Conservation (phyloP, 1,140 invertebrate genomes). For the Oedothorax gibbosus region DNA sequence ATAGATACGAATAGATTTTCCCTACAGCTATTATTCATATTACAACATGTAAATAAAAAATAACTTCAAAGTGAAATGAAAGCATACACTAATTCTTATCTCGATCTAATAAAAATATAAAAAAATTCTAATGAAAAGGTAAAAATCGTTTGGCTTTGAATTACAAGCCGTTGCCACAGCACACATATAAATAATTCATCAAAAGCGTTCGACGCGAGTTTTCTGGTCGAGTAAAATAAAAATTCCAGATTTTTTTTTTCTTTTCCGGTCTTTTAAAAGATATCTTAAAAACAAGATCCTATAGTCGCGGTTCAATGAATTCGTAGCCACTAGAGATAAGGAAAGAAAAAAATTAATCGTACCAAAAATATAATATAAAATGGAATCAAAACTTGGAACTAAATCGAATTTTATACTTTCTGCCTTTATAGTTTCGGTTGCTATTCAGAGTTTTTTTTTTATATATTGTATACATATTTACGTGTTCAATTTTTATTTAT, state of each 20-base stretch:
- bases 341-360: slow-evolving; percentile 19
- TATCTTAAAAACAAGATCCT: slow-evolving; percentile 47
- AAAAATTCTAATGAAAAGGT: slow-evolving; percentile 27
- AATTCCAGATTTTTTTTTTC: slow-evolving; percentile 13
- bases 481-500: slow-evolving; percentile 40
- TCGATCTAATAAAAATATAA: neutral
- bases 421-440: slow-evolving; percentile 23
- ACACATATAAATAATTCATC: slow-evolving; percentile 50
- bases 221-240: slow-evolving; percentile 16
- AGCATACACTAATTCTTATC: too few species aligned
- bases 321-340: slow-evolving; percentile 33
- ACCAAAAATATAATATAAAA: slow-evolving; percentile 40
- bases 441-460: neutral
- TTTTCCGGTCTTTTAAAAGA: slow-evolving; percentile 5
- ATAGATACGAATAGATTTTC: too few species aligned
- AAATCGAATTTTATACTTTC: slow-evolving; percentile 58
- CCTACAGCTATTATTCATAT: too few species aligned
- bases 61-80: too few species aligned
- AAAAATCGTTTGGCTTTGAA: neutral
- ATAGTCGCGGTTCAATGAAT: slow-evolving; percentile 50
- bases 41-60: too few species aligned
- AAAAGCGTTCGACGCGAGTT: slow-evolving; percentile 4
- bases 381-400: slow-evolving; percentile 32
- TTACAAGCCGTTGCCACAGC: slow-evolving; percentile 20
- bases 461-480: slow-evolving; percentile 18